Percentiles rank a stretch among this genome's conserved stretches.
phyloP scores from a whole-genome alignment of 2,888 invertebrate species.

The Loripinus fragilis region DNA sequence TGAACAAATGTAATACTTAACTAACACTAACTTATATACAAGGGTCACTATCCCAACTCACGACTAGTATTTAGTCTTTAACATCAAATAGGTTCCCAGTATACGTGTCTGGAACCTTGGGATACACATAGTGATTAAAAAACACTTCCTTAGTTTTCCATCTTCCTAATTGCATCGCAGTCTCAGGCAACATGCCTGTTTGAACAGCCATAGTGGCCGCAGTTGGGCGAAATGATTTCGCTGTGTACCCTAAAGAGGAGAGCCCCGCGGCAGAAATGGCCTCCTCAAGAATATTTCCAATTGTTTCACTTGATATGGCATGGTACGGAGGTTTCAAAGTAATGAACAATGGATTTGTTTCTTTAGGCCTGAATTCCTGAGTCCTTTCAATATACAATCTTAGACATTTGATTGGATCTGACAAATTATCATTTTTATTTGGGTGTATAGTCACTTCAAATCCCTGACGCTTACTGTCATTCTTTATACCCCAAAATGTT shows the following conservation, averaged over 20 bases:
- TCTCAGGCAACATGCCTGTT: slow-evolving; percentile 10
- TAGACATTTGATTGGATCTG: slow-evolving; percentile 19
- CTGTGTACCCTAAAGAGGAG: background rate
- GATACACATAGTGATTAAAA: too few relatives aligned
- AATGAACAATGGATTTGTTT: slow-evolving; percentile 10
- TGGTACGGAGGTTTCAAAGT: slow-evolving; percentile 22
- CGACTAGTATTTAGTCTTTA: background rate
- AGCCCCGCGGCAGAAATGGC: slow-evolving; percentile 11
- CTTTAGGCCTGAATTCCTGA: slow-evolving; percentile 17
- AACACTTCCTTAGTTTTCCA: too few relatives aligned
- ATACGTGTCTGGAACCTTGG: slow-evolving; percentile 6
- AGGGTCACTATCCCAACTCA: background rate
- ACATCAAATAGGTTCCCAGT: slow-evolving; percentile 24
- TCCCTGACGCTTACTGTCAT: slow-evolving; percentile 27
- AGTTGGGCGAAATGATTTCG: slow-evolving; percentile 30
- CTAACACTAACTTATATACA: background rate
- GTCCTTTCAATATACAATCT: slow-evolving; percentile 22
- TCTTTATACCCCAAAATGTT: slow-evolving; percentile 36
- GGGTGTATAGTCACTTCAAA: slow-evolving; percentile 28
- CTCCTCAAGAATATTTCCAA: slow-evolving; percentile 24
- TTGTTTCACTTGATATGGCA: slow-evolving; percentile 19
- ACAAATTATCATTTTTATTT: background rate
- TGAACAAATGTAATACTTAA: background rate
- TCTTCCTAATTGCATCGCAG: slow-evolving; percentile 22
- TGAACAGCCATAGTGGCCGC: slow-evolving; percentile 15